Percentiles rank a stretch among this genome's conserved stretches.
phyloP scores from a whole-genome alignment of 2,113 vertebrate genomes.

The Vanacampus margaritifer region DNA sequence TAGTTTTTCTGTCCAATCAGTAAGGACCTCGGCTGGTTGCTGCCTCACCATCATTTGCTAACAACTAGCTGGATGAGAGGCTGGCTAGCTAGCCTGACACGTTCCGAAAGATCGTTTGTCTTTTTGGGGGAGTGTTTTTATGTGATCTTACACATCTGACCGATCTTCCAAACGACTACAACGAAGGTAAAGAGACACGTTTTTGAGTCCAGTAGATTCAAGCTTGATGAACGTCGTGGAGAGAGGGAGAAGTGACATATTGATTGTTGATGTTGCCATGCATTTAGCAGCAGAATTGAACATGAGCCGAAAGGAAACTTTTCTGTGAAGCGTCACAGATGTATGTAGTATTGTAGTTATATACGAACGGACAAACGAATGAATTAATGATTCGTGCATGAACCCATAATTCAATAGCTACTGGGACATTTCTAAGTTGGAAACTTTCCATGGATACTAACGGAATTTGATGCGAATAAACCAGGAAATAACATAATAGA shows the following conservation, averaged over 20 bases:
- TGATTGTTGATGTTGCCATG: constrained; percentile 30
- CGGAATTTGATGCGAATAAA: not conserved
- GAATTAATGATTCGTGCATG: not conserved
- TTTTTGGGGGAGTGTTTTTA: not conserved
- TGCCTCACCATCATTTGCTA: constrained; percentile 32
- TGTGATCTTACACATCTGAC: constrained; percentile 7
- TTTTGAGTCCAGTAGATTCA: constrained; percentile 17
- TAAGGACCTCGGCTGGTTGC: not conserved
- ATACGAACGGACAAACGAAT: not conserved
- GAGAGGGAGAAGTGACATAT: constrained; percentile 41
- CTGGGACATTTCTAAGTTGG: not conserved
- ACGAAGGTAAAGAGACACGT: constrained; percentile 44
- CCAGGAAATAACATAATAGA: not conserved
- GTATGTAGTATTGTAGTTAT: not conserved
- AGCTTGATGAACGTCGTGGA: constrained; percentile 31
- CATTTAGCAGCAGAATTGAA: constrained; percentile 14
- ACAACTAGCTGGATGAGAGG: constrained; percentile 35
- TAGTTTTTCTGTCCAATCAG: constrained; percentile 44
- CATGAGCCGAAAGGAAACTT: constrained; percentile 16
- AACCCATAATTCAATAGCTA: not conserved
- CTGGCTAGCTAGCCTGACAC: not conserved
- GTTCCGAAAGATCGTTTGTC: not conserved
- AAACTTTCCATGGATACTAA: not conserved
- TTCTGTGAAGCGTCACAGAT: not conserved
- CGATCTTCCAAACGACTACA: constrained; percentile 9